Conservation (phyloP, 2,888 invertebrate genomes). For the Pharmacophagus antenor region DNA sequence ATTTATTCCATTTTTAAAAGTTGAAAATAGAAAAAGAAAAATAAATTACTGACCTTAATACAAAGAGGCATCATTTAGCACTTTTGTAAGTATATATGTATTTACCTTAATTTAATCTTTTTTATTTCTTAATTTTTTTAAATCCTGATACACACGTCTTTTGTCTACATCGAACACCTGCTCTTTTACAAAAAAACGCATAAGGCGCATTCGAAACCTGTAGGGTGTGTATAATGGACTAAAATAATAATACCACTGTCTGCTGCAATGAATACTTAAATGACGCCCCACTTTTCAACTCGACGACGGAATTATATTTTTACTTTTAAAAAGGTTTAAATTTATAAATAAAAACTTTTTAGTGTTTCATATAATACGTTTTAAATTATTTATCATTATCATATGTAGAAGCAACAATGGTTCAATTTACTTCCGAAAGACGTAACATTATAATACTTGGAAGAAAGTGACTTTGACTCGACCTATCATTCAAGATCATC, state of each 20-base stretch:
- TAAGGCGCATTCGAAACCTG: slow-evolving; percentile 19
- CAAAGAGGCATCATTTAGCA: too few species aligned
- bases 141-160: not conserved
- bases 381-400: not conserved
- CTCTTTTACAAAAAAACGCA: slow-evolving; percentile 15
- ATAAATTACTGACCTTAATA: not conserved
- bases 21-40: not conserved
- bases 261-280: slow-evolving; percentile 16
- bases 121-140: not conserved
- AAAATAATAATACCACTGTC: slow-evolving; percentile 10
- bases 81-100: not conserved
- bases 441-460: not conserved
- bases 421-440: not conserved
- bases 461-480: not conserved
- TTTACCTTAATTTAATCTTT: not conserved
- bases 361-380: not conserved
- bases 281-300: slow-evolving; percentile 2
- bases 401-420: not conserved
- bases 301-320: not conserved
- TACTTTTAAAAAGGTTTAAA: too few species aligned
- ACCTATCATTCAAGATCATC: slow-evolving; percentile 9
- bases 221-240: slow-evolving; percentile 13
- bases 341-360: too few species aligned
- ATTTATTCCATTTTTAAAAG: not conserved
- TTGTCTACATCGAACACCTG: slow-evolving; percentile 18